Base-by-base conservation (phyloP, 1,140 invertebrate genomes). In the Micrasema longulum region DNA sequence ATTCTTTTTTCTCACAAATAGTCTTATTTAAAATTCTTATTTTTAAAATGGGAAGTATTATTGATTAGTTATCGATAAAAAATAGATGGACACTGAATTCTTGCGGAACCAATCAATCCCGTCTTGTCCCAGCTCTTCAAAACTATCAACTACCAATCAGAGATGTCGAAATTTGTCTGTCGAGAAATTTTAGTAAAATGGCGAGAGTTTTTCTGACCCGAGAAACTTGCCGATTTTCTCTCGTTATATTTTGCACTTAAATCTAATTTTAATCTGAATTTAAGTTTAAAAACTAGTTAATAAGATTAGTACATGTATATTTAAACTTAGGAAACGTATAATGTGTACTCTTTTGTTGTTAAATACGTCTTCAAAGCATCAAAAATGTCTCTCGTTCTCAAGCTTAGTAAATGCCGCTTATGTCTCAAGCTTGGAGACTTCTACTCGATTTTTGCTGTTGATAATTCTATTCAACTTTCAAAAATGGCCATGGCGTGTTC, bases 401-500 rank as follows among this genome's bases (percentile, higher is more conserved):
- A 70, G 75, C 79, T 85, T 57, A 83, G 84, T 78, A 85, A 85
- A 80, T 85, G 84, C 76, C 82, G 84, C 75, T 80, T 85, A 48
- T 85, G 84, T 77, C 81, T 85, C 76, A 85, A 85, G 77, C 80
- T 85, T 23, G 84, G 84, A 38, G 84, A 85, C 68, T 85, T 85
- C 73, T 85, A 84, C 74, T 85, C 84, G 69, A 85, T 85, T 74
- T 85, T 85, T 70, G 82, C 83, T 57, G 76, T 81, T 75, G 83
- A 84, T 77, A 85, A 84, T 76, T 80, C 81, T 57, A 73, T 86
- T 22, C 85, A 87, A 77, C 78, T 88, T 23, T 83, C 87, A 16
- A 85, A 87, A 76, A 87, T 87, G 84, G 82, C 86, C 65, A 88
- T 88, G 86, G 86, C 87, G 77, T 88, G 87, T 77, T 80, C 86